Evolutionary conservation across 2,888 invertebrate species (phyloP).

Genomic region (Lamproptera curius): DNA sequence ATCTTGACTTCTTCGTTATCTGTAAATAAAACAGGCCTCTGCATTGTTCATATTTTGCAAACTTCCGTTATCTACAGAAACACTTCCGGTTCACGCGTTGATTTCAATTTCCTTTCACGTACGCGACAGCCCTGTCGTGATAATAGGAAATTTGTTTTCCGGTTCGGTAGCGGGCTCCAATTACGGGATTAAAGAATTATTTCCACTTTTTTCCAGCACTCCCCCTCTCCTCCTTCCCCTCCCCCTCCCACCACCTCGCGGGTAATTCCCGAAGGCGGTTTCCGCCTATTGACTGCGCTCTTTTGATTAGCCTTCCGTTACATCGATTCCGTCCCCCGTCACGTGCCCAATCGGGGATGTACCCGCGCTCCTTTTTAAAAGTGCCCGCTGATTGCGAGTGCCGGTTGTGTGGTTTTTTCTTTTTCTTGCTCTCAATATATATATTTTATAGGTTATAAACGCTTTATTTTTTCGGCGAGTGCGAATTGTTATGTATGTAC

Average conservation of each 20-base stretch:
- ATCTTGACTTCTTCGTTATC: too few species aligned
- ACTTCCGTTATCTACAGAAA: too few species aligned
- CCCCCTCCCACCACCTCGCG: slow-evolving; percentile 29
- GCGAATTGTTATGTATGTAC: too few species aligned
- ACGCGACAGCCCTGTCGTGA: slow-evolving; percentile 58
- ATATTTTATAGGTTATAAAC: too few species aligned
- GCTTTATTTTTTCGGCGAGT: too few species aligned
- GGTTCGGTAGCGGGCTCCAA: slow-evolving; percentile 77
- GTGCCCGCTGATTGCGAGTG: slow-evolving; percentile 8
- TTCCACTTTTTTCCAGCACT: slow-evolving; percentile 67
- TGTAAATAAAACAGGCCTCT: too few species aligned
- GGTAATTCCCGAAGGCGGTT: slow-evolving; percentile 56
- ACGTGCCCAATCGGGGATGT: slow-evolving; percentile 54
- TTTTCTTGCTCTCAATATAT: background rate
- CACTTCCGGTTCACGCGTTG: background rate
- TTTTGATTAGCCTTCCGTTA: slow-evolving; percentile 75
- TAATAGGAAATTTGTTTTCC: slow-evolving; percentile 79
- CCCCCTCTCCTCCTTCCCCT: slow-evolving; percentile 36
- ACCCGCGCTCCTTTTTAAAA: slow-evolving; percentile 51
- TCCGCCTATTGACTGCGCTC: slow-evolving; percentile 73
- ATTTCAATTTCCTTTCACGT: too few species aligned
- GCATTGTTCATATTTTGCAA: too few species aligned
- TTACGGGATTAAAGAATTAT: slow-evolving; percentile 78
- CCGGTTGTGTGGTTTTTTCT: background rate
- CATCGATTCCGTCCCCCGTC: slow-evolving; percentile 59